Evolutionary conservation across 2,888 invertebrate genomes (phyloP), one percentile per base, ranked within the genome.

Genomic region (Stenodema calcarata): DNA sequence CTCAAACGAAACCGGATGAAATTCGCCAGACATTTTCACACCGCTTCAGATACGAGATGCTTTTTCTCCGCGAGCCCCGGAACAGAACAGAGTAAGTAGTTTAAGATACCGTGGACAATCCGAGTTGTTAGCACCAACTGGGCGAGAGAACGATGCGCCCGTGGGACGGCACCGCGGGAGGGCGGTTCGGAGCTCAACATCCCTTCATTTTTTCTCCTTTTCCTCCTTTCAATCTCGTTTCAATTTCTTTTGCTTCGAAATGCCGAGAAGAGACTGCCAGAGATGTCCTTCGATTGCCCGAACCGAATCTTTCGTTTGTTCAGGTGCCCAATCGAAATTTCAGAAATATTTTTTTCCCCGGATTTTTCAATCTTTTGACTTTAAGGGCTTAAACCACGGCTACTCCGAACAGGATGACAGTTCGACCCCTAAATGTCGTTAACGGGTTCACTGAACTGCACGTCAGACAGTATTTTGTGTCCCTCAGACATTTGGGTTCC

Each of bases 201-300:
- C 47, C 80, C 23, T 80, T 54, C 50, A 54, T 80, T 80, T 80
- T 80, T 73, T 14, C 16, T 35, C 80, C 28, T 47, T 50, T 50
- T 44, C 16, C 80, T 54, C 18, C 80, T 54, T 80, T 80, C 80
- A 80, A 80, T 80, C 54, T 54, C 73, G 50, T 80, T 80, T 80
- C 80, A 80, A 80, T 80, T 80, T 54, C 80, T 78, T 78, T 78
- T 76, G 41, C 76, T 76, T 27, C 78, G 78, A 78, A 42, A 78
- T 42, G 44, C 41, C 44, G 78, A 44, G 80, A 50, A 73, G 73
- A 16, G 73, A 14, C 14, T 73, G 30, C 41, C 18, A 2, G 2
- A 7, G 69, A 11, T 35, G 41, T 12, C 35, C n/a, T 80, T 50
- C 80, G 44, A 80, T 80, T 80, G 80, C 50, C 80, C 80, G 80